Conservation (phyloP, 2,113 vertebrate genomes). For the Symphodus melops region DNA sequence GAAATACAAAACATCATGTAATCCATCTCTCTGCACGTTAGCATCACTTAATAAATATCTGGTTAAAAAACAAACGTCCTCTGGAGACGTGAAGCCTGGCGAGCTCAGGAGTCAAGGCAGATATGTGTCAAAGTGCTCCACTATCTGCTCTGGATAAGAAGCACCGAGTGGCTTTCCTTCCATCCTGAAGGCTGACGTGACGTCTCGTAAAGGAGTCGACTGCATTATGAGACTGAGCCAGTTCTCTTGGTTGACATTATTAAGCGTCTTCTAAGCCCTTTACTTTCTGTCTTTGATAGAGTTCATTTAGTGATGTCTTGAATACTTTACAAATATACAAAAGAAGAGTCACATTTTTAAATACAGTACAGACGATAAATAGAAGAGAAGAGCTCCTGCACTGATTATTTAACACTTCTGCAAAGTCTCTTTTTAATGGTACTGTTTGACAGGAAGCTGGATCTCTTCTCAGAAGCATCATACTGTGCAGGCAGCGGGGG, state of each 20-base stretch:
- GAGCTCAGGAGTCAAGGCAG: conserved; percentile 5
- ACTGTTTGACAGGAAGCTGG: background rate
- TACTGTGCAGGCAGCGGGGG: background rate
- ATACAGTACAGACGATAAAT: conserved; percentile 49
- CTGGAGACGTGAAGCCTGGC: background rate
- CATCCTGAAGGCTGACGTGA: conserved; percentile 4
- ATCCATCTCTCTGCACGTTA: background rate
- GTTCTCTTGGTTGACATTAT: background rate
- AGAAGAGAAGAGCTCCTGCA: conserved; percentile 24
- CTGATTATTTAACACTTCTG: conserved; percentile 11
- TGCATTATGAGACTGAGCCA: conserved; percentile 1
- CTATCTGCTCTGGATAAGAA: conserved; percentile 27
- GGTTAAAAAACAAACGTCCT: background rate
- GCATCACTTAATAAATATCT: background rate
- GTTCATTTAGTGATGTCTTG: background rate
- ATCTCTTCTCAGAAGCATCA: conserved; percentile 16
- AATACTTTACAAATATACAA: conserved; percentile 37
- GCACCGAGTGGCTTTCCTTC: conserved; percentile 26
- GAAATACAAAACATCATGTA: background rate
- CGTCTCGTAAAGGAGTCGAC: conserved; percentile 4
- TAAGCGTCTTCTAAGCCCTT: conserved; percentile 24
- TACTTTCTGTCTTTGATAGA: background rate
- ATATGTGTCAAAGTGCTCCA: background rate
- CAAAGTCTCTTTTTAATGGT: background rate
- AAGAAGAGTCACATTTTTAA: conserved; percentile 43